Base-by-base conservation (phyloP, 2,797 vertebrate genomes). In the Arnoldichthys spilopterus region DNA sequence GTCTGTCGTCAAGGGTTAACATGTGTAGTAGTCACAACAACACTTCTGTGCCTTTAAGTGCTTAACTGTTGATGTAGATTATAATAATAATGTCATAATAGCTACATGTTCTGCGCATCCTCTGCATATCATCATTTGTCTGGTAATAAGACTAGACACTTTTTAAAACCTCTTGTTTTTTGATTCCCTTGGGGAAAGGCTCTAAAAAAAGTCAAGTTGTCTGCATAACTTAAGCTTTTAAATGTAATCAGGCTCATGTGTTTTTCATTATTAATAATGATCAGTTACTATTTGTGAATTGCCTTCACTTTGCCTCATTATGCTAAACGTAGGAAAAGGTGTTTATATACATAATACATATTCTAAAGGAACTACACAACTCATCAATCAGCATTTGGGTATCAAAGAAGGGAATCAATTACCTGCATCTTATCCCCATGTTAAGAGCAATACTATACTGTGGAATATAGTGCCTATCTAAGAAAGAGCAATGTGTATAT, bases 331-430 rank as follows among this genome's bases (percentile, higher is more conserved):
- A 53, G 49, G 56, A 72, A 20, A 72, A 78, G 30, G 34, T 11
- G 63, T 30, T 80, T 11, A 30, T 43, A 72, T 72, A 26, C 49
- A 56, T 76, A 76, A 76, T 70, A 24, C n/a, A 37, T 72, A 51
- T 76, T 58, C 40, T 34, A 2, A 47, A 49, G 8, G 22, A 26
- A 53, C n/a, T 5, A 34, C 15, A 22, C 24, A 63, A 18, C n/a
- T 69, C 9, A 73, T 72, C 18, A 34, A 43, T 54, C 13, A 70
- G 4, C 28, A 22, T 66, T 67, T 34, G 24, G 9, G 34, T 51
- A 61, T 73, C 70, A 77, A 45, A 12, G 67, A 66, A 45, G 1
- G 13, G 66, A 70, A 76, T 37, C 8, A 13, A n/a, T 71, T 13
- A 20, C 11, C 26, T 12, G 8, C 2, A 9, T 40, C 26, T 72